These are phyloP conservation scores for Lochmaea capreae DNA, from an alignment of 2,888 invertebrate species.

Conservation along the genomic window DNA sequence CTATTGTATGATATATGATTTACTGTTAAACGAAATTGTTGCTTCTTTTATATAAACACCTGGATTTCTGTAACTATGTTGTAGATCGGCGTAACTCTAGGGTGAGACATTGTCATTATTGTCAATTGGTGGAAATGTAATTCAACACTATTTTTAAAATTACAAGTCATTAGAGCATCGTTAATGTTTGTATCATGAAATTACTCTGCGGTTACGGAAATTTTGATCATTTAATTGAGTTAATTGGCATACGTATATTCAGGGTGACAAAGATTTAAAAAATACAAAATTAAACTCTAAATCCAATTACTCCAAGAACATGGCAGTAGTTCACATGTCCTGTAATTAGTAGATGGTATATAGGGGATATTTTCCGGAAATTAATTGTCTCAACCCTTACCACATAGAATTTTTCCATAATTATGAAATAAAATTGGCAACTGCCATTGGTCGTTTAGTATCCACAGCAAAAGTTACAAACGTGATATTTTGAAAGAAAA, in stretches of 20 bases:
- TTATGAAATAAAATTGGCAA: too few species aligned
- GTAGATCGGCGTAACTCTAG: slow-evolving; percentile 18
- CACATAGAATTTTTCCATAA: too few species aligned
- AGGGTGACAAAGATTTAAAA: too few species aligned
- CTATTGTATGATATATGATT: slow-evolving; percentile 44
- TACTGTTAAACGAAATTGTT: slow-evolving; percentile 47
- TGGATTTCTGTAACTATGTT: slow-evolving; percentile 44
- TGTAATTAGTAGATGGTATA: too few species aligned
- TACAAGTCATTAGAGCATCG: slow-evolving; percentile 34
- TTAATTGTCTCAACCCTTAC: too few species aligned
- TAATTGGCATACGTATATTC: neutral
- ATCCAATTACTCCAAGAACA: too few species aligned
- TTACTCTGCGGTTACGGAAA: neutral
- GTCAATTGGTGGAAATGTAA: slow-evolving; percentile 23
- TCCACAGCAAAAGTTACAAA: too few species aligned
- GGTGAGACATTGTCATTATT: slow-evolving; percentile 29
- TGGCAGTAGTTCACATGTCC: too few species aligned
- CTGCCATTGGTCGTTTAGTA: too few species aligned
- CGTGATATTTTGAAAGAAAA: too few species aligned
- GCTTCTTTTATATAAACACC: slow-evolving; percentile 48
- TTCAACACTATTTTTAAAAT: slow-evolving; percentile 31
- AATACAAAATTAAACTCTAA: too few species aligned
- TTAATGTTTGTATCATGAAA: slow-evolving; percentile 19
- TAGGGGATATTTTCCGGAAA: too few species aligned
- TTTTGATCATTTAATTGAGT: neutral